phyloP scores from a whole-genome alignment of 2,888 invertebrate genomes.

The Cetonia aurata region DNA sequence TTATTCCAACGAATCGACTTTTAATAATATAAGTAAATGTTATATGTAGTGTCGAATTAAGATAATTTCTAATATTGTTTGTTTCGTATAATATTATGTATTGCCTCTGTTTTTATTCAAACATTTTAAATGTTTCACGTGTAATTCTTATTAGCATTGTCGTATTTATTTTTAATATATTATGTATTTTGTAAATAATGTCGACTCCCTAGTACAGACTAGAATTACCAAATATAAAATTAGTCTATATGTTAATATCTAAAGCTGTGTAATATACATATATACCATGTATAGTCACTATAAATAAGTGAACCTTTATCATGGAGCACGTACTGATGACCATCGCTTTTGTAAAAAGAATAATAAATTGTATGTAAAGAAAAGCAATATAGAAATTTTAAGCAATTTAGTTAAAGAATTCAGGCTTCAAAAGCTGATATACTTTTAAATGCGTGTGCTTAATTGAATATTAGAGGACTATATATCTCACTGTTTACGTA shows the following conservation, averaged over 20 bases:
- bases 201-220: slow-evolving; percentile 60
- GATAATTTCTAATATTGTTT: slow-evolving; percentile 18
- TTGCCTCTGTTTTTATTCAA: slow-evolving; percentile 29
- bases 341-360: slow-evolving; percentile 19
- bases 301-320: not conserved
- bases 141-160: slow-evolving; percentile 42
- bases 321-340: slow-evolving; percentile 16
- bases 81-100: slow-evolving; percentile 6
- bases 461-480: slow-evolving; percentile 26
- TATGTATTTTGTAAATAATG: slow-evolving; percentile 59
- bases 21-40: no score
- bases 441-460: slow-evolving; percentile 35
- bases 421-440: slow-evolving; percentile 30
- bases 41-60: slow-evolving; percentile 2
- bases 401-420: slow-evolving; percentile 31
- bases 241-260: slow-evolving; percentile 47
- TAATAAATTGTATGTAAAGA: slow-evolving; percentile 33
- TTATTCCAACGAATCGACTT: slow-evolving; percentile 59
- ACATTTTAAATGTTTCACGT: slow-evolving; percentile 34
- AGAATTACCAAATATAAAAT: slow-evolving; percentile 66
- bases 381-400: slow-evolving; percentile 40
- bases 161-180: slow-evolving; percentile 57
- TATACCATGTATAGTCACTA: slow-evolving; percentile 7
- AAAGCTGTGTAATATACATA: slow-evolving; percentile 37
- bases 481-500: slow-evolving; percentile 22